Base-by-base conservation (phyloP, 2,113 vertebrate species). In the Apistogramma diplotaenia region DNA sequence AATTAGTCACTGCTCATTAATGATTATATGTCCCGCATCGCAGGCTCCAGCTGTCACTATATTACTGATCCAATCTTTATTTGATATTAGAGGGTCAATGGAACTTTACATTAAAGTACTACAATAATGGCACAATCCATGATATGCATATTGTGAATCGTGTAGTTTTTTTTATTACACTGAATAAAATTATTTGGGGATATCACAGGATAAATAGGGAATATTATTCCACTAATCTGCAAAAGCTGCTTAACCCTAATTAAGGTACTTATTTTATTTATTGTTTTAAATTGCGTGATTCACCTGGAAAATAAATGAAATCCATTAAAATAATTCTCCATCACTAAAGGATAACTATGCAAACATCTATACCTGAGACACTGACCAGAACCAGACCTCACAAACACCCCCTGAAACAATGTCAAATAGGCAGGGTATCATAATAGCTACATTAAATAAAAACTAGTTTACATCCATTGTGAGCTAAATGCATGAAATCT, bases 1-100 rank as follows among this genome's bases (percentile, higher is more conserved):
- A 90, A 92, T 93, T 93, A 91, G 89, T 93, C 88, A 88, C 82
- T 60, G 43, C 89, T 91, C 77, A 82, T 88, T 93, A 93, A 92
- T 85, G 90, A 91, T 86, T 90, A 49, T 29, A 57, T 76, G 79
- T 85, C 89, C 86, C 91, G 81, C 53, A 40, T 81, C 87, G 83
- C 80, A 25, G 21, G 54, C 58, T 82, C 58, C 78, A 80, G 78
- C 79, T 86, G 74, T 79, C 21, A 58, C 65, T 74, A 21, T 25
- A 49, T 76, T 58, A 81, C 81, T 37, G 79, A 83, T 86, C 76
- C 58, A 37, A 59, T 79, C 88, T 86, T 88, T 89, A 81, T 90
- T 89, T 93, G 85, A 81, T 71, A 74, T 79, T 37, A 60, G 51
- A 49, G 57, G 29, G 35, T 51, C 8, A 29, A 8, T 57, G 59